A percentile compares a stretch with the other conserved stretches of the same genome.
phyloP scores from a whole-genome alignment of 1,140 invertebrate species.

The Aethina tumida region DNA sequence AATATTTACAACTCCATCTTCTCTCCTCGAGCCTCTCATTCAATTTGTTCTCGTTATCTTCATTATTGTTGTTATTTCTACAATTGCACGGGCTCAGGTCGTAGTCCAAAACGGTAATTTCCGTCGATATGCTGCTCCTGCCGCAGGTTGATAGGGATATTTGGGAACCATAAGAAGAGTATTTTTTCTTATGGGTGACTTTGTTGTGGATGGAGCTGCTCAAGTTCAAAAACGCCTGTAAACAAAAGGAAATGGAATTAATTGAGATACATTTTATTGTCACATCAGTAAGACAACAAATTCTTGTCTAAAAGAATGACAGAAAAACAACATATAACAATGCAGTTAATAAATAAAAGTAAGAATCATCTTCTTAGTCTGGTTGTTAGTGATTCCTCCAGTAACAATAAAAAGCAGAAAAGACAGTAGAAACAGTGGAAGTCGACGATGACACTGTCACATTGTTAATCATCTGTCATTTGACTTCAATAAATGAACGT shows the following conservation, averaged over 20 bases:
- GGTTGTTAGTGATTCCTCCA: background rate
- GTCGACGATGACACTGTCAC: too few relatives aligned
- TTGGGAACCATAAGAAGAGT: conserved; percentile 12
- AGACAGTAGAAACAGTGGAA: background rate
- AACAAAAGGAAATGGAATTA: conserved; percentile 2
- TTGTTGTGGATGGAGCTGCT: conserved; percentile 19
- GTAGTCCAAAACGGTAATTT: conserved; percentile 23
- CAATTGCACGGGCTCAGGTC: conserved; percentile 12
- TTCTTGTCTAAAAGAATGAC: too few relatives aligned
- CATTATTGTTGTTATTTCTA: conserved; percentile 15
- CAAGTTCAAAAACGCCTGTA: conserved; percentile 22
- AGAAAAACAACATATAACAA: too few relatives aligned
- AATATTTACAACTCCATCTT: conserved; percentile 13
- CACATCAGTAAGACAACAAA: too few relatives aligned
- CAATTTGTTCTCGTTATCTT: conserved; percentile 23
- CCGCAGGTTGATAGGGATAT: conserved; percentile 20
- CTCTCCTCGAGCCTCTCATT: conserved; percentile 24
- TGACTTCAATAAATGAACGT: too few relatives aligned
- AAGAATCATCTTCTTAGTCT: background rate
- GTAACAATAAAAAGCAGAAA: background rate
- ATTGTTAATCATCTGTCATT: too few relatives aligned
- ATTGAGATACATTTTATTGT: conserved; percentile 1
- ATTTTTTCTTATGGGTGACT: conserved; percentile 17
- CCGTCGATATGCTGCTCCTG: conserved; percentile 22
- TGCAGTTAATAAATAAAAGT: background rate